Conservation (phyloP, 2,797 vertebrate species). For the Anomalospiza imberbis region DNA sequence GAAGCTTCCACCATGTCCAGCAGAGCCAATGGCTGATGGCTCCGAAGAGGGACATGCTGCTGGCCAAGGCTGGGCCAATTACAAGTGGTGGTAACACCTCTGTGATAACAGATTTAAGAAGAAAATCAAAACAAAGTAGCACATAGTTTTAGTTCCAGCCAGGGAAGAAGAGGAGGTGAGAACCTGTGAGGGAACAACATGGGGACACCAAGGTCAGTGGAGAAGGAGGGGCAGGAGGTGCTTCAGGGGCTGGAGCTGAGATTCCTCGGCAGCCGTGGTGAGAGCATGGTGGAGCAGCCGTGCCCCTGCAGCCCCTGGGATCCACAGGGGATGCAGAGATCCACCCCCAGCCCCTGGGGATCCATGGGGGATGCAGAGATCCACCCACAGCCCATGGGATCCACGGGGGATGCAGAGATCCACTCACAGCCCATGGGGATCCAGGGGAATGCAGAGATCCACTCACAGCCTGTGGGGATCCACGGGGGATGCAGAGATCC, state of each 20-base stretch:
- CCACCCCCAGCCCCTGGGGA: not conserved
- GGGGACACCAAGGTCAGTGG: accelerated
- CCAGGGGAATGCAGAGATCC: not conserved
- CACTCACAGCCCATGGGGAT: too few species aligned
- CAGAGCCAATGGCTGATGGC: not conserved
- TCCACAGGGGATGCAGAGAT: not conserved
- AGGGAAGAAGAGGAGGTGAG: not conserved
- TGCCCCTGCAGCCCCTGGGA: not conserved
- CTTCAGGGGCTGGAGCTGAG: accelerated
- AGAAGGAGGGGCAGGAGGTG: not conserved
- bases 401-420: not conserved
- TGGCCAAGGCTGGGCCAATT: not conserved
- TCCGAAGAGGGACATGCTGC: not conserved
- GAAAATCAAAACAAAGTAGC: not conserved
- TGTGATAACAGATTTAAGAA: too few species aligned
- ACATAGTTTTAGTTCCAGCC: too few species aligned
- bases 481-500: not conserved
- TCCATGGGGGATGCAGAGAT: not conserved
- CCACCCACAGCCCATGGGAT: not conserved
- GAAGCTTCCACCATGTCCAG: not conserved
- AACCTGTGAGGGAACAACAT: not conserved
- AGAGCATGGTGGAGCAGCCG: too few species aligned
- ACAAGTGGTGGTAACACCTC: accelerated
- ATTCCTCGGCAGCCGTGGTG: not conserved
- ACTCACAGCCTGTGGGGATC: not conserved